phyloP scores from a whole-genome alignment of 2,888 invertebrate species.

The Nomada ruficornis region DNA sequence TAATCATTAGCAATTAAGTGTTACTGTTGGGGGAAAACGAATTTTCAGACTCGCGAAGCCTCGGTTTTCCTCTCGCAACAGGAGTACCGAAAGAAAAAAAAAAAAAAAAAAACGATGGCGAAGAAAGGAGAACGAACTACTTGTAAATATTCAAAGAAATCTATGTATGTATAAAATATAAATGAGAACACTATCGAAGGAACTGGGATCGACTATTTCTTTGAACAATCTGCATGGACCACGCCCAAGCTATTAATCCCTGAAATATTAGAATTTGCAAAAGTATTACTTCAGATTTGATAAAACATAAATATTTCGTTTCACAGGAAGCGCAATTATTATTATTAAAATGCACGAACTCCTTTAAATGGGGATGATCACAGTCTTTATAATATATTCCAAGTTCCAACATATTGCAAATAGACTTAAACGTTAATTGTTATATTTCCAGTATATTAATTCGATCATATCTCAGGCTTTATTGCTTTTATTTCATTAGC shows the following conservation, averaged over 20 bases:
- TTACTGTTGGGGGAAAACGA: slow-evolving; percentile 56
- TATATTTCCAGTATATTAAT: background rate
- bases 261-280: too few relatives aligned
- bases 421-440: too few relatives aligned
- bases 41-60: slow-evolving; percentile 13
- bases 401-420: too few relatives aligned
- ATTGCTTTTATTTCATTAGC: slow-evolving; percentile 34
- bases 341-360: too few relatives aligned
- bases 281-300: too few relatives aligned
- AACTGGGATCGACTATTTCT: slow-evolving; percentile 40
- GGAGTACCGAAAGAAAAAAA: slow-evolving; percentile 13
- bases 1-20: slow-evolving; percentile 71
- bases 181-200: slow-evolving; percentile 35
- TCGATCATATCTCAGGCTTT: background rate
- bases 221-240: too few relatives aligned
- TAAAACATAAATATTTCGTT: too few relatives aligned
- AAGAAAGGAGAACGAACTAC: slow-evolving; percentile 38
- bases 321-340: too few relatives aligned
- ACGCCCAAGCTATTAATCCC: too few relatives aligned
- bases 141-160: slow-evolving; percentile 60
- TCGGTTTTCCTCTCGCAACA: slow-evolving; percentile 22
- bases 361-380: too few relatives aligned
- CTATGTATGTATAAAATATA: slow-evolving; percentile 61
- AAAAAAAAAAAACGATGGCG: background rate
- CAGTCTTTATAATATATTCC: too few relatives aligned